Percentiles rank a stretch among this genome's conserved stretches.
Evolutionary conservation across 2,888 invertebrate species (phyloP).

Genomic region (Mythimna impura): DNA sequence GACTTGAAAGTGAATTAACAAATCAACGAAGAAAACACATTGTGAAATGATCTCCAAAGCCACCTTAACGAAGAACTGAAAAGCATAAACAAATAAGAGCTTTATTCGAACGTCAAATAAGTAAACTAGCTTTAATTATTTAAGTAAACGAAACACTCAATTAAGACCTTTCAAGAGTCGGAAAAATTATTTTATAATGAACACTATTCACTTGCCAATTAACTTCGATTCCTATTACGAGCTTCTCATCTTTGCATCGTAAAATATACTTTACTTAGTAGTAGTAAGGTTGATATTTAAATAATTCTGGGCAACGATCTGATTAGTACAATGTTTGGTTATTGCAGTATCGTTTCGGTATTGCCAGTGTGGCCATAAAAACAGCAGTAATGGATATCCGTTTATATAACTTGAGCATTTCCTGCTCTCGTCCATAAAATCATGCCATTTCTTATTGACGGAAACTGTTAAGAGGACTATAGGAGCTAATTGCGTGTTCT

Average conservation of each 20-base stretch:
- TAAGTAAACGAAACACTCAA: conserved; percentile 62
- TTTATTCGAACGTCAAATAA: conserved; percentile 61
- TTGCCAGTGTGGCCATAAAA: conserved; percentile 43
- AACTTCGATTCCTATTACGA: conserved; percentile 49
- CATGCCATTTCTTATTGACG: conserved; percentile 21
- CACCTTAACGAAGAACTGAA: conserved; percentile 54
- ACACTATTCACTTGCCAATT: conserved; percentile 65
- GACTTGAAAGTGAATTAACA: conserved; percentile 42
- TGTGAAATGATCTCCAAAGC: conserved; percentile 56
- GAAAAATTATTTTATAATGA: conserved; percentile 68
- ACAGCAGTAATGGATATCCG: conserved; percentile 20
- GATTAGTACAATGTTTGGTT: conserved; percentile 58
- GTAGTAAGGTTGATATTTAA: conserved; percentile 12
- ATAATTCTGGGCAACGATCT: conserved; percentile 28
- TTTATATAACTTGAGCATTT: conserved; percentile 35
- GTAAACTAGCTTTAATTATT: conserved; percentile 57
- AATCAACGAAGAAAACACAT: conserved; percentile 42
- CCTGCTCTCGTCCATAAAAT: conserved; percentile 43
- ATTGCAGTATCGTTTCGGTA: conserved; percentile 40
- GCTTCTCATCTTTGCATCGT: conserved; percentile 11
- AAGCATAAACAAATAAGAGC: conserved; percentile 65
- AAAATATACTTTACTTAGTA: conserved; percentile 27
- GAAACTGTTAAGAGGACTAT: conserved; percentile 6
- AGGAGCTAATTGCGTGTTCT: too few species aligned
- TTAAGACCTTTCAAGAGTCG: conserved; percentile 61